Base-by-base conservation (phyloP, 2,888 invertebrate genomes). In the Tetragonisca angustula region DNA sequence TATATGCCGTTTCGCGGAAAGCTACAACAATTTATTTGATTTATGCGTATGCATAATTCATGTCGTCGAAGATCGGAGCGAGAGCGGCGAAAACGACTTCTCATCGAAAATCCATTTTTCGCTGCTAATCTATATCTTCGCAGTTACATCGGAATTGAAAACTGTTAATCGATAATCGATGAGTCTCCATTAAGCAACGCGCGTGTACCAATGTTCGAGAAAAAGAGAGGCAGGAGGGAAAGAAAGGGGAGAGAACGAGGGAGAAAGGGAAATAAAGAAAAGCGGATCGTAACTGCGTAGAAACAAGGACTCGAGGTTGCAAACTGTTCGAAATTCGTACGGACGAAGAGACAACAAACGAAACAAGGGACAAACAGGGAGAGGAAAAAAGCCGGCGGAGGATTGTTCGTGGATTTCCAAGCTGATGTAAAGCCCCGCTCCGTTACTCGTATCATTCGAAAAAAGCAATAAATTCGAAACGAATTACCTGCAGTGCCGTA, bases 131-230 rank as follows among this genome's bases (percentile, higher is more conserved):
- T 67, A 62, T 62, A 67, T 67, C 54, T 67, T 61, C 13, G 3
- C 9, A 17, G 64, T 67, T 61, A 65, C 73, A 70, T 49, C 36
- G 83, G 54, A 67, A 64, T 59, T 43, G 43, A 43, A 52, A 80
- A 77, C 74, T 59, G 69, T 69, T 76, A 76, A 81, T 83, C 74
- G 81, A 65, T 77, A 81, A 83, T 83, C 81, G 83, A 81, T 81
- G 56, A 52, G 61, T 61, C 27, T 11, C n/a, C 54, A 64, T 70
- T 52, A 19, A 32, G 62, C 49, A 67, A 11, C 62, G 54, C 68
- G 49, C 61, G 65, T 15, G 27, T 36, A 71, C n/a, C 52, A n/a
- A 32, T 56, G 21, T 56, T 56, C 15, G 15, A 2, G 15, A 15
- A 56, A 56, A 13, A 56, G 32, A 2, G 32, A 32, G 32, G 32